phyloP scores from a whole-genome alignment of 2,888 invertebrate species.

The Strigamia crassipes region DNA sequence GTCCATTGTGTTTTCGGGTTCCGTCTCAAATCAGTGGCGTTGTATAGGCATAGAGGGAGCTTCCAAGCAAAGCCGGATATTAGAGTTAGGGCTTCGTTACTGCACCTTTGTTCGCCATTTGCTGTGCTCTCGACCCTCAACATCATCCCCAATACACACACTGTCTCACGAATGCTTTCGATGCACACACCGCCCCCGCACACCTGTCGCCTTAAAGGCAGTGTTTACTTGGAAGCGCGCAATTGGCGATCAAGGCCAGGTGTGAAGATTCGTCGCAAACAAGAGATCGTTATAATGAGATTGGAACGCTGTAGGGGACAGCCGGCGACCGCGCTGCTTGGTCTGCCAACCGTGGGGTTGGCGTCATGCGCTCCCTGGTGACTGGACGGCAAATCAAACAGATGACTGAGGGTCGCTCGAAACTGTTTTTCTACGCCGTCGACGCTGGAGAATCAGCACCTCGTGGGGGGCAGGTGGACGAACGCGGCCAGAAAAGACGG shows the following conservation, averaged over 20 bases:
- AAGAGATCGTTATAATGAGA: slow-evolving; percentile 17
- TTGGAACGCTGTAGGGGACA: slow-evolving; percentile 1
- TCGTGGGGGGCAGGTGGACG: slow-evolving; percentile 30
- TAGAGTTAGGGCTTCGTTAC: slow-evolving; percentile 20
- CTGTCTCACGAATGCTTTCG: too few species aligned
- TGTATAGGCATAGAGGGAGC: slow-evolving; percentile 1
- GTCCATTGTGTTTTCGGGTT: neutral
- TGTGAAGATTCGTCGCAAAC: neutral
- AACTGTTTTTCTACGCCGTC: slow-evolving; percentile 26
- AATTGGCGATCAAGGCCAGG: neutral
- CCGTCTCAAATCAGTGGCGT: slow-evolving; percentile 18
- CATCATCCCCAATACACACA: neutral
- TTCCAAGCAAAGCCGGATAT: slow-evolving; percentile 15
- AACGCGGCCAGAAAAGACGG: slow-evolving; percentile 16
- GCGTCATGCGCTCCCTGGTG: slow-evolving; percentile 18
- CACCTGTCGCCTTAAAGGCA: neutral
- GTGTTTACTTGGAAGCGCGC: neutral
- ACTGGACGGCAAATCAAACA: slow-evolving; percentile 30
- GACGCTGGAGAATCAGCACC: slow-evolving; percentile 30
- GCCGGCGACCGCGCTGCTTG: neutral
- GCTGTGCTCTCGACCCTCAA: neutral
- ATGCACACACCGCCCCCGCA: neutral
- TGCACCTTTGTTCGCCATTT: slow-evolving; percentile 22
- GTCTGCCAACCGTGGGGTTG: slow-evolving; percentile 12
- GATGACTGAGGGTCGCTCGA: slow-evolving; percentile 24